Evolutionary conservation across 2,113 vertebrate genomes (phyloP).

Genomic region (Heterotilapia buettikoferi): DNA sequence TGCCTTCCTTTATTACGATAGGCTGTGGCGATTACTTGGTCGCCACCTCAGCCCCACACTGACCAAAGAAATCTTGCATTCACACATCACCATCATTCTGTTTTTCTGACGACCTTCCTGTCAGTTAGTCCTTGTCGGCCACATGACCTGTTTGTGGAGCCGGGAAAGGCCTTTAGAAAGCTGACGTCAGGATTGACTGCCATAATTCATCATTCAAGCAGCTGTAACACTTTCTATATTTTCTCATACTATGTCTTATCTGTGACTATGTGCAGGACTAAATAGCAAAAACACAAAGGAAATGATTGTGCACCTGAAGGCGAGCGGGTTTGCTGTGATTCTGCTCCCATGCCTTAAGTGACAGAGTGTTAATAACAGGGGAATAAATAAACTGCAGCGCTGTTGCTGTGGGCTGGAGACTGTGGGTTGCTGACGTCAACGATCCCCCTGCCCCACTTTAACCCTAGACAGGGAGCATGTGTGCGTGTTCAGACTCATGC

Average conservation of each 20-base stretch:
- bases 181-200: neutral
- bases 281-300: neutral
- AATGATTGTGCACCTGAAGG: neutral
- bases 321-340: neutral
- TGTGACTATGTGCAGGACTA: neutral
- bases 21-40: neutral
- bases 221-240: neutral
- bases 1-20: neutral
- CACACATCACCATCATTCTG: neutral
- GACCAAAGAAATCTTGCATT: neutral
- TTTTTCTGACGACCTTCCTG: neutral
- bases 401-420: neutral
- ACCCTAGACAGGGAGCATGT: neutral
- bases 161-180: neutral
- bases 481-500: neutral
- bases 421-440: neutral
- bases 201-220: neutral
- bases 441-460: neutral
- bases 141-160: neutral
- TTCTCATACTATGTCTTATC: neutral
- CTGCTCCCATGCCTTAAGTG: neutral
- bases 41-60: neutral
- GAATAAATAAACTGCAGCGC: neutral
- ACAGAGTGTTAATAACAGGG: neutral
- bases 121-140: neutral